Conservation (phyloP, 2,797 vertebrate species). For the Esox lucius region DNA sequence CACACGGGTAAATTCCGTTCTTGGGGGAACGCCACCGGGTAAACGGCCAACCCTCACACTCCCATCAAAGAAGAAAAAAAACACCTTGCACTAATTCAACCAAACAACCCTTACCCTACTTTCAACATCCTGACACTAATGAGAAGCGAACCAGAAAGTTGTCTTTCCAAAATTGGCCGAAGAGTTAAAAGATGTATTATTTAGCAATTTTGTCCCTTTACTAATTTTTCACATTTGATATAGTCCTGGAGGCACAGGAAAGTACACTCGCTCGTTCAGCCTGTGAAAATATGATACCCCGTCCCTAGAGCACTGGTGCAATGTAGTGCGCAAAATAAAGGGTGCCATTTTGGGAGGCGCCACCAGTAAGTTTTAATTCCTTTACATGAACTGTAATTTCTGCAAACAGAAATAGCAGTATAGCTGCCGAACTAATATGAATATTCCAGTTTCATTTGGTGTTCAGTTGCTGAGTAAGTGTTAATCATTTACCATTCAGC, state of each 20-base stretch:
- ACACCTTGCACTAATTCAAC: slow-evolving; percentile 1
- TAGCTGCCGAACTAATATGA: slow-evolving; percentile 16
- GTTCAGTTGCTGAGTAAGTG: slow-evolving; percentile 61
- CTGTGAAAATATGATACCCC: too few relatives aligned
- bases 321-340: too few relatives aligned
- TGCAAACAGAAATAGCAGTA: too few relatives aligned
- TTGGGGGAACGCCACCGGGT: too few relatives aligned
- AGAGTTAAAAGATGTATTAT: slow-evolving; percentile 60
- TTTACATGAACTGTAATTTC: slow-evolving; percentile 34
- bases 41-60: too few relatives aligned
- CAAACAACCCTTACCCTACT: too few relatives aligned
- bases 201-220: slow-evolving; percentile 41
- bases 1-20: too few relatives aligned
- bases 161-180: slow-evolving; percentile 26
- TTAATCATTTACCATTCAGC: slow-evolving; percentile 57
- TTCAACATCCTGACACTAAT: not conserved
- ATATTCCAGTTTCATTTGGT: slow-evolving; percentile 50
- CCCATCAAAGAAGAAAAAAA: not conserved
- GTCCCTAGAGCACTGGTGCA: too few relatives aligned
- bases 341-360: not conserved
- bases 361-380: slow-evolving; percentile 23
- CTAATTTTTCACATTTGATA: slow-evolving; percentile 27
- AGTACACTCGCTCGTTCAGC: slow-evolving; percentile 14
- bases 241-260: slow-evolving; percentile 8
- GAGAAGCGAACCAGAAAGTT: not conserved